Evolutionary conservation across 2,113 vertebrate genomes (phyloP).

Genomic region (Macquaria australasica): DNA sequence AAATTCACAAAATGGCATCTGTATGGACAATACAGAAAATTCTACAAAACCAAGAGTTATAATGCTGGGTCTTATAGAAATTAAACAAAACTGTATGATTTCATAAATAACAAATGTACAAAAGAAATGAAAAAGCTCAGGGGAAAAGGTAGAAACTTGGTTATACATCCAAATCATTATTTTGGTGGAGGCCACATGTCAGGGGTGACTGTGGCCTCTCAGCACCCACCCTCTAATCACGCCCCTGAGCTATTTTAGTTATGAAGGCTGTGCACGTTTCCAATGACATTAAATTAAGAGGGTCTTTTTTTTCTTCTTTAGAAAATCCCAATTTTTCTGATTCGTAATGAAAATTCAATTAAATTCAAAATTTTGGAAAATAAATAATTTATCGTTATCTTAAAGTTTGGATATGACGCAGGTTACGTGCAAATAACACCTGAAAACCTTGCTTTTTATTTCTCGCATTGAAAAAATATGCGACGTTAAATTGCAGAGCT

Average conservation of each 20-base stretch:
- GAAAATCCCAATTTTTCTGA: neutral
- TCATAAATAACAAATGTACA: conserved; percentile 23
- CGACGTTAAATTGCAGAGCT: neutral
- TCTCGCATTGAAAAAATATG: neutral
- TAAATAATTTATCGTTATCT: neutral
- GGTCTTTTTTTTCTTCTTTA: neutral
- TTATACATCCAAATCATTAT: conserved; percentile 68
- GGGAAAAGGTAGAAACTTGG: conserved; percentile 26
- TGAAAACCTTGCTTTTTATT: conserved; percentile 4
- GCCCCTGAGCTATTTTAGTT: conserved; percentile 68
- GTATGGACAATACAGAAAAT: neutral
- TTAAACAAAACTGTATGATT: conserved; percentile 11
- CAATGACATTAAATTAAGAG: conserved; percentile 35
- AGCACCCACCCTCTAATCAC: conserved; percentile 61
- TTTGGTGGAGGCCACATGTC: conserved; percentile 66
- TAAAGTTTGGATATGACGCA: neutral
- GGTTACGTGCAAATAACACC: neutral
- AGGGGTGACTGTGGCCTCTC: conserved; percentile 59
- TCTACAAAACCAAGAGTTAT: neutral
- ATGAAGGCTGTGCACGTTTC: conserved; percentile 50
- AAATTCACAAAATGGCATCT: conserved; percentile 6
- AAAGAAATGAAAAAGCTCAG: conserved; percentile 13
- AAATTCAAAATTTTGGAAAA: neutral
- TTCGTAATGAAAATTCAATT: neutral
- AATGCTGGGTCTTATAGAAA: neutral